phyloP scores from a whole-genome alignment of 92 coral and sea anemone genomes.

The Parazoanthus swiftii region DNA sequence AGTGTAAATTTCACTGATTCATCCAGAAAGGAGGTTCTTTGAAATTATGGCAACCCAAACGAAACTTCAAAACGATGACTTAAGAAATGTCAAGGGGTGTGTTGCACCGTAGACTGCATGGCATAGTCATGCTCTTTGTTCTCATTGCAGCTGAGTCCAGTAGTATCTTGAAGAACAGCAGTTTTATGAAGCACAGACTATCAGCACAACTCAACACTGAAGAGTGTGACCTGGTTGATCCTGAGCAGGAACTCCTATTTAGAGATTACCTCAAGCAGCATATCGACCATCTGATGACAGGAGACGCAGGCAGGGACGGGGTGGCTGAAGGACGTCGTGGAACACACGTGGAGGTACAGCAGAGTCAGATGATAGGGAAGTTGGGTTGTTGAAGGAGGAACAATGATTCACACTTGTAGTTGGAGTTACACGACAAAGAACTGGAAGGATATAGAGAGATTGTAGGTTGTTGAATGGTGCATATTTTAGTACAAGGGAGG shows the following conservation, averaged over 20 bases:
- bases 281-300: constrained; percentile 94
- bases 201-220: background rate
- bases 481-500: background rate
- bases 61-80: no score
- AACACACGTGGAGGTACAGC: constrained; percentile 94
- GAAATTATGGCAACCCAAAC: no score
- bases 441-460: background rate
- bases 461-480: background rate
- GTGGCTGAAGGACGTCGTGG: constrained; percentile 99
- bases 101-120: no score
- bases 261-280: constrained; percentile 91
- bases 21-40: no score
- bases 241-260: constrained; percentile 61
- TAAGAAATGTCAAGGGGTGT: no score
- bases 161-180: constrained; percentile 59
- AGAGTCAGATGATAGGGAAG: background rate
- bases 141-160: constrained; percentile 65
- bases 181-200: constrained; percentile 51
- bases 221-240: constrained; percentile 16
- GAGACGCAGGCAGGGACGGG: constrained; percentile 97
- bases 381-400: background rate
- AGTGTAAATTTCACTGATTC: no score
- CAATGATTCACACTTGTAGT: no score
- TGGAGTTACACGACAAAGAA: background rate
- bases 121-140: no score